A percentile compares a stretch with the other conserved stretches of the same genome.
Evolutionary conservation across 2,113 vertebrate species (phyloP).

Genomic region (Orthonyx spaldingii): DNA sequence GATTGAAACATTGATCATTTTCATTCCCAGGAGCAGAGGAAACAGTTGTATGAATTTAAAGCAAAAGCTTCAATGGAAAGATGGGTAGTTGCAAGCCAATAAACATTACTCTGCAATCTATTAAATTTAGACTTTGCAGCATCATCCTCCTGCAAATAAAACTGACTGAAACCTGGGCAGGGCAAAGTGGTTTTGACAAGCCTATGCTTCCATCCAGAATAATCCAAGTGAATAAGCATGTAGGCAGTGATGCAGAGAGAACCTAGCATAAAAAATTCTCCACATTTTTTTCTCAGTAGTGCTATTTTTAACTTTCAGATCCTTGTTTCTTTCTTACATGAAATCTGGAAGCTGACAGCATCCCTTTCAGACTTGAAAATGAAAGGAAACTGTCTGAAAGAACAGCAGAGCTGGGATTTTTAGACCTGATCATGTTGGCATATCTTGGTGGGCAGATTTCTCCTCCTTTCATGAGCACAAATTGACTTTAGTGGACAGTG

Average conservation of each 20-base stretch:
- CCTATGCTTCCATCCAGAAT: not conserved
- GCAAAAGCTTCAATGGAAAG: not conserved
- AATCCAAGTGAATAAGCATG: not conserved
- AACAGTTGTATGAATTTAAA: not conserved
- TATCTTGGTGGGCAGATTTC: not conserved
- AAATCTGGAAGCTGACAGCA: constrained; percentile 24
- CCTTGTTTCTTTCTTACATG: not conserved
- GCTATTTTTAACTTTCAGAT: not conserved
- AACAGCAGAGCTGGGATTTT: not conserved
- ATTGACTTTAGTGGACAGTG: not conserved
- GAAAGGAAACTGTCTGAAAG: not conserved
- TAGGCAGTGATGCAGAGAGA: constrained; percentile 7
- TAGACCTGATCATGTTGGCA: not conserved
- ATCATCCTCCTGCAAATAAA: constrained; percentile 40
- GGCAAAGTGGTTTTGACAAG: constrained; percentile 30
- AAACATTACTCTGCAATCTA: not conserved
- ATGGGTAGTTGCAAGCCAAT: not conserved
- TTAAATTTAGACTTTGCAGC: constrained; percentile 37
- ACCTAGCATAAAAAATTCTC: not conserved
- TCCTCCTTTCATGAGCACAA: not conserved
- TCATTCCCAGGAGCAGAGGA: not conserved
- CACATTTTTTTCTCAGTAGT: accelerated
- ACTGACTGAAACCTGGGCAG: constrained; percentile 19
- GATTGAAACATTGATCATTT: not conserved
- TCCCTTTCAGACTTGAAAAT: not conserved